Percentiles rank a stretch among this genome's conserved stretches.
Evolutionary conservation across 2,888 invertebrate genomes (phyloP).

Genomic region (Chymomyza procnemis): DNA sequence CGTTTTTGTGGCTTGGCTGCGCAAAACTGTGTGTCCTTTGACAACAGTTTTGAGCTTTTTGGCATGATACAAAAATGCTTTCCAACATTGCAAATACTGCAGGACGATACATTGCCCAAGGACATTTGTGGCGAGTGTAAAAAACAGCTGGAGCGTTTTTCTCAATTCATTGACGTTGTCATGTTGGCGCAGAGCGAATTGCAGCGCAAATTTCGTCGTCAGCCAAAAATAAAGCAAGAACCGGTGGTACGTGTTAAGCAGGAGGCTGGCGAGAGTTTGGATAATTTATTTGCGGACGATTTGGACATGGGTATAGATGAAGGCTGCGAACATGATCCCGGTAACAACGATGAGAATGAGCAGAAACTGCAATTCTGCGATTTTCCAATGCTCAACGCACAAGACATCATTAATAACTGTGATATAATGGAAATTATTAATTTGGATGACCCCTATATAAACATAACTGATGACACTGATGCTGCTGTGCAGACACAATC

Average conservation of each 20-base stretch:
- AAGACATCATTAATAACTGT: slow-evolving; percentile 78
- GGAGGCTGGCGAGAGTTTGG: slow-evolving; percentile 74
- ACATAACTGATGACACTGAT: slow-evolving; percentile 76
- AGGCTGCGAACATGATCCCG: slow-evolving; percentile 57
- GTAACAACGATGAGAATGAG: slow-evolving; percentile 60
- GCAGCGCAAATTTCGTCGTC: slow-evolving; percentile 70
- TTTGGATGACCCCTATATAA: slow-evolving; percentile 77
- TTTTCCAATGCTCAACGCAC: slow-evolving; percentile 74
- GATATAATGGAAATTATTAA: slow-evolving; percentile 79
- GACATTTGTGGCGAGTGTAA: slow-evolving; percentile 73
- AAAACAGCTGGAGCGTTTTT: slow-evolving; percentile 71
- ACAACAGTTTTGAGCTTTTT: slow-evolving; percentile 76
- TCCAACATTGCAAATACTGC: slow-evolving; percentile 76
- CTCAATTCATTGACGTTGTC: slow-evolving; percentile 76
- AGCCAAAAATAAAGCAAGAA: slow-evolving; percentile 77
- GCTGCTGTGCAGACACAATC: slow-evolving; percentile 48
- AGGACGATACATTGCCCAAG: slow-evolving; percentile 76
- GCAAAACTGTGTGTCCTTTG: slow-evolving; percentile 68
- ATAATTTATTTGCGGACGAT: slow-evolving; percentile 70
- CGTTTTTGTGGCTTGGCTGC: slow-evolving; percentile 73
- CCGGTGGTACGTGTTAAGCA: slow-evolving; percentile 77
- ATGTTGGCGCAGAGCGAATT: slow-evolving; percentile 73
- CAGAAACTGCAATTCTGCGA: slow-evolving; percentile 76
- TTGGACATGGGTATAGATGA: slow-evolving; percentile 65
- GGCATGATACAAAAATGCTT: slow-evolving; percentile 78